Evolutionary conservation across 2,797 vertebrate genomes (phyloP).

Genomic region (Hydrophis major): DNA sequence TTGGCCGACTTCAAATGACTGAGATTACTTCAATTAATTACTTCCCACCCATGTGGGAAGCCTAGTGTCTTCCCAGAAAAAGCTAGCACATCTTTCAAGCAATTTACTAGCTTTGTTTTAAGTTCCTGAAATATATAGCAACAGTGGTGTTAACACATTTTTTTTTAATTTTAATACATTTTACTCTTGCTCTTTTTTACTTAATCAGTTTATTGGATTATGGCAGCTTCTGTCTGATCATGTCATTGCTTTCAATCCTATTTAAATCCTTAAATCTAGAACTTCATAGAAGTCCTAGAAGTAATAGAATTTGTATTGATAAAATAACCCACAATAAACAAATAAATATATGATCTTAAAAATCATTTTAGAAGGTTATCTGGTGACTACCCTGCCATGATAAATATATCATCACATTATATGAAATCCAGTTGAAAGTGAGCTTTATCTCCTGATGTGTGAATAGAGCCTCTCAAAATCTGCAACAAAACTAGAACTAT

Average conservation of each 20-base stretch:
- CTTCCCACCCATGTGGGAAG: background rate
- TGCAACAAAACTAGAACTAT: background rate
- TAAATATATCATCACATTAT: background rate
- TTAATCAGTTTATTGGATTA: background rate
- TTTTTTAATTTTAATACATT: background rate
- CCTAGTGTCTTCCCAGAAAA: background rate
- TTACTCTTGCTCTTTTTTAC: background rate
- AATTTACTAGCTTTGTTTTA: background rate
- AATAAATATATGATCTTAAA: background rate
- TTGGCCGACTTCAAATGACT: background rate
- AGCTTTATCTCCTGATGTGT: background rate
- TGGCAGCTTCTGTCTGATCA: background rate
- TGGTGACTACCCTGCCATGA: background rate
- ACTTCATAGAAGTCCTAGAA: background rate
- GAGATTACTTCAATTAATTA: background rate
- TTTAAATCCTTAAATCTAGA: background rate
- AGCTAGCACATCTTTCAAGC: background rate
- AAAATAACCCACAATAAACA: background rate
- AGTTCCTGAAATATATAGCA: background rate
- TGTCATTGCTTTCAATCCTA: background rate
- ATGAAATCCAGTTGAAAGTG: background rate
- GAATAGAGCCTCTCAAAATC: background rate
- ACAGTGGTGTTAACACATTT: background rate
- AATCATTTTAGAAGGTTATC: background rate
- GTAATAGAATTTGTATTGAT: background rate